A percentile compares a stretch with the other conserved stretches of the same genome.
These are phyloP conservation scores for Scaptomyza tumidula DNA, from an alignment of 2,888 invertebrate genomes.

Conservation along the genomic window DNA sequence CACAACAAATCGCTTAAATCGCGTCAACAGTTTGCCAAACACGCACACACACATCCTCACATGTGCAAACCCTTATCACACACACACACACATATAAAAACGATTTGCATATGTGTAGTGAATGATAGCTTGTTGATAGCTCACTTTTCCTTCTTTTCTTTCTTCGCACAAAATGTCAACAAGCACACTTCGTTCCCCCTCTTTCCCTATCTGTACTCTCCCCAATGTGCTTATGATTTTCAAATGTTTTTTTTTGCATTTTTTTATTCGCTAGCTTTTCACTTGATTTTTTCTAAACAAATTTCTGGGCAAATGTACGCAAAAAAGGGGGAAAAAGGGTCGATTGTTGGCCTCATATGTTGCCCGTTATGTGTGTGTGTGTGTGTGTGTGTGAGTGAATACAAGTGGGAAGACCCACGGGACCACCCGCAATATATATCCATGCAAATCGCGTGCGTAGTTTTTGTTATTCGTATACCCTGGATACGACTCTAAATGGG, in stretches of 20 bases:
- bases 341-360: slow-evolving; percentile 33
- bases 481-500: background rate
- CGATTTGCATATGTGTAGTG: slow-evolving; percentile 70
- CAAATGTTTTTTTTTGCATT: slow-evolving; percentile 60
- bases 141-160: slow-evolving; percentile 62
- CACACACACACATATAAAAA: slow-evolving; percentile 36
- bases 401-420: slow-evolving; percentile 43
- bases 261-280: slow-evolving; percentile 53
- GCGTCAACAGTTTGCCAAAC: slow-evolving; percentile 79
- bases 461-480: slow-evolving; percentile 39
- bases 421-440: slow-evolving; percentile 39
- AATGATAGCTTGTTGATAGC: slow-evolving; percentile 79
- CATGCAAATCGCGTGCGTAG: slow-evolving; percentile 68
- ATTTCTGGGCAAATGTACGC: slow-evolving; percentile 45
- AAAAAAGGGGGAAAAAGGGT: slow-evolving; percentile 60
- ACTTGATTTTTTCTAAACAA: slow-evolving; percentile 72
- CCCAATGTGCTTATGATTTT: slow-evolving; percentile 68
- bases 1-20: slow-evolving; percentile 80
- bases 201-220: background rate
- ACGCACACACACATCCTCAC: slow-evolving; percentile 28
- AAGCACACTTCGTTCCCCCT: slow-evolving; percentile 35
- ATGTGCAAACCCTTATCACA: slow-evolving; percentile 35
- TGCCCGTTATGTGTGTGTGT: slow-evolving; percentile 12
- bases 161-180: slow-evolving; percentile 67
- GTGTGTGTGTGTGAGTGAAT: background rate